phyloP scores from a whole-genome alignment of 2,797 vertebrate genomes.

The Enoplosus armatus region DNA sequence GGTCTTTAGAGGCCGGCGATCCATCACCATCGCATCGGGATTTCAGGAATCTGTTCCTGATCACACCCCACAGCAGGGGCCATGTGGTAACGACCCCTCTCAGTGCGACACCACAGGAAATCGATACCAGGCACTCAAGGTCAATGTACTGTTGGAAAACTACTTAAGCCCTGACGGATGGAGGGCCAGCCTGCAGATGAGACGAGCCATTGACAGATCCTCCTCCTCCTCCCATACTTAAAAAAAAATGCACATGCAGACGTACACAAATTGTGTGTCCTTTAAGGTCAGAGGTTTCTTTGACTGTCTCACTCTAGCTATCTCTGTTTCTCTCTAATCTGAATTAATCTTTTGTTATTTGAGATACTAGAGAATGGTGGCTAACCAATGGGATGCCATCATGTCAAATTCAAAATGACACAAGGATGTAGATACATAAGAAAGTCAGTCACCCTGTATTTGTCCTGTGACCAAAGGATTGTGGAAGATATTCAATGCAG shows the following conservation, averaged over 20 bases:
- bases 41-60: constrained; percentile 97
- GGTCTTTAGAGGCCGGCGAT: constrained; percentile 89
- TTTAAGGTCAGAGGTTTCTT: constrained; percentile 45
- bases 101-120: constrained; percentile 95
- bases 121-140: constrained; percentile 97
- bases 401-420: constrained; percentile 1
- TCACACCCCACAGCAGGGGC: constrained; percentile 91
- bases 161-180: constrained; percentile 97
- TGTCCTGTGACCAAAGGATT: background rate
- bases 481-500: background rate
- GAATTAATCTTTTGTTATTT: constrained; percentile 8
- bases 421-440: background rate
- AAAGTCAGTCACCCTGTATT: background rate
- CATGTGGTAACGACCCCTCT: constrained; percentile 94
- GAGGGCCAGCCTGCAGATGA: constrained; percentile 87
- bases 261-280: constrained; percentile 78
- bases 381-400: constrained; percentile 1
- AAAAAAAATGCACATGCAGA: constrained; percentile 46
- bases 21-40: constrained; percentile 94
- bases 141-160: constrained; percentile 99
- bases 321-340: constrained; percentile 13
- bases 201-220: constrained; percentile 91
- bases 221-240: constrained; percentile 52
- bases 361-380: background rate
- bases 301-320: background rate